Evolutionary conservation across 2,113 vertebrate genomes (phyloP).

Genomic region (Oryzias javanicus): DNA sequence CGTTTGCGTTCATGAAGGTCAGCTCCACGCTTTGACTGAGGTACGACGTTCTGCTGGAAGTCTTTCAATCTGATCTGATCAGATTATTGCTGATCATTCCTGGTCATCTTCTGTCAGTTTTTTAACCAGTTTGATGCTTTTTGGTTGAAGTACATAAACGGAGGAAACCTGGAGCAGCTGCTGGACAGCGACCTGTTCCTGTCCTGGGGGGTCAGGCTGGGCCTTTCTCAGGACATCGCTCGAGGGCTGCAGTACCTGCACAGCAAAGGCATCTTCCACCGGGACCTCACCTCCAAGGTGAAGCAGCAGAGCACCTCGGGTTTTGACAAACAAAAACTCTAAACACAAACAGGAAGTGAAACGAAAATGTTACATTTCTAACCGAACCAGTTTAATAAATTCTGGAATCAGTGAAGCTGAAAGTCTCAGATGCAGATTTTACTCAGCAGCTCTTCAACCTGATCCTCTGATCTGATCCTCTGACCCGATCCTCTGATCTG

Average conservation of each 20-base stretch:
- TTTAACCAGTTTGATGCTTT: too few species aligned
- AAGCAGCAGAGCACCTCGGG: background rate
- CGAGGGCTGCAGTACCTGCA: slow-evolving; percentile 89
- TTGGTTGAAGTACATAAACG: slow-evolving; percentile 86
- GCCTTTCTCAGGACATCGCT: slow-evolving; percentile 88
- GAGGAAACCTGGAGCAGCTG: slow-evolving; percentile 94
- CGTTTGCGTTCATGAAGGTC: slow-evolving; percentile 93
- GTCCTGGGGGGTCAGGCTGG: slow-evolving; percentile 84
- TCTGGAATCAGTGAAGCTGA: background rate
- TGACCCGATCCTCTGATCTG: too few species aligned
- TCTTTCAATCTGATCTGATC: background rate
- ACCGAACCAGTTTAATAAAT: background rate
- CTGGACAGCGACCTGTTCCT: slow-evolving; percentile 86
- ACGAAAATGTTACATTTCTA: too few species aligned
- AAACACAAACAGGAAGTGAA: too few species aligned
- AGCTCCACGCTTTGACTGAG: slow-evolving; percentile 92
- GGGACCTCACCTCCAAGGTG: slow-evolving; percentile 96
- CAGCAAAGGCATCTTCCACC: slow-evolving; percentile 93
- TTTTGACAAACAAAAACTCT: too few species aligned
- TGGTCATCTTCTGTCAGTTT: too few species aligned
- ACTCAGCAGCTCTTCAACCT: too few species aligned
- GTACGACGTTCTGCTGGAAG: slow-evolving; percentile 58
- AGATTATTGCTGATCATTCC: too few species aligned
- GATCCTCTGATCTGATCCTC: too few species aligned
- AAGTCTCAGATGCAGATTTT: too few species aligned